Percentiles rank a stretch among this genome's conserved stretches.
phyloP scores from a whole-genome alignment of 2,888 invertebrate species.

The Chrysodeixis includens region DNA sequence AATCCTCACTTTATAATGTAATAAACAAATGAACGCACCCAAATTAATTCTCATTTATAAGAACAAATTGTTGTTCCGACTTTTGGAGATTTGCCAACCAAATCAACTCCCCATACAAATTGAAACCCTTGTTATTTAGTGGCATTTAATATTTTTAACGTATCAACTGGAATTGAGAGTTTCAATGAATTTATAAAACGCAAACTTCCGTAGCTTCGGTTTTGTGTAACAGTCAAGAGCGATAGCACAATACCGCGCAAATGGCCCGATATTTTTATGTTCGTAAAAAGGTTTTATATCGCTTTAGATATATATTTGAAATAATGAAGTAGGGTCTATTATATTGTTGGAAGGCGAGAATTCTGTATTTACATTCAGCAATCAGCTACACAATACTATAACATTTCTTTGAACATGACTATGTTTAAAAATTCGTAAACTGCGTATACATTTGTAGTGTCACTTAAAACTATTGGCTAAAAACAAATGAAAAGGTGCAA shows the following conservation, averaged over 20 bases:
- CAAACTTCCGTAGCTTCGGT: conserved; percentile 9
- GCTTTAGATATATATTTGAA: neutral
- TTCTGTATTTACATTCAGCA: neutral
- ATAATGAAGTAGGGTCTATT: neutral
- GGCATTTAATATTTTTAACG: conserved; percentile 24
- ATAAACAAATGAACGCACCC: conserved; percentile 28
- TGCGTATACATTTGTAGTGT: too few species aligned
- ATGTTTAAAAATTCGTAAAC: too few species aligned
- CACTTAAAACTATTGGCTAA: too few species aligned
- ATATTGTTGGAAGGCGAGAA: neutral
- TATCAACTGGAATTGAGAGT: conserved; percentile 11
- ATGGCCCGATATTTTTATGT: conserved; percentile 6
- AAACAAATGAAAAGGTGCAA: too few species aligned
- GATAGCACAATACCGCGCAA: conserved; percentile 7
- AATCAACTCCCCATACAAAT: conserved; percentile 55
- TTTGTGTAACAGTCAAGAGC: conserved; percentile 6
- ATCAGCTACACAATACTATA: too few species aligned
- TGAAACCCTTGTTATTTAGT: conserved; percentile 50
- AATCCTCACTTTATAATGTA: conserved; percentile 24
- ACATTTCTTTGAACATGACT: too few species aligned
- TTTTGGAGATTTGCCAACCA: conserved; percentile 60
- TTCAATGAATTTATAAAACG: conserved; percentile 23
- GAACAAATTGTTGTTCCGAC: conserved; percentile 42
- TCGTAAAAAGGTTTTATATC: neutral
- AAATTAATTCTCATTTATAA: conserved; percentile 51